A percentile compares a stretch with the other conserved stretches of the same genome.
Evolutionary conservation across 37 sponge, comb jelly and placozoan species (phyloP).

Genomic region (Chondrosia reniformis): DNA sequence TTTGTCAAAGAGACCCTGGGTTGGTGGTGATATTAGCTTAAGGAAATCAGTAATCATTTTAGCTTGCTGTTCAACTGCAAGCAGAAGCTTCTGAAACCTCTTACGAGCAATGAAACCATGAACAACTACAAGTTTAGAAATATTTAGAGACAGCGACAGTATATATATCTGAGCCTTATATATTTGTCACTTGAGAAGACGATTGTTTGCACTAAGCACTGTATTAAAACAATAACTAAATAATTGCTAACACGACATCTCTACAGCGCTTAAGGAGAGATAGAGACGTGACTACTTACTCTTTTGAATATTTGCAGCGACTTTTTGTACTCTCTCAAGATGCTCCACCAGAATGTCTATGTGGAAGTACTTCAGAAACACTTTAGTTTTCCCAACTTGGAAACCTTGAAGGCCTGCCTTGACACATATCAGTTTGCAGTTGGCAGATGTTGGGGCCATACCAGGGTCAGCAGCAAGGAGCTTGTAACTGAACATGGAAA

Average conservation of each 20-base stretch:
- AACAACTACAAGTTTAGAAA: too few relatives aligned
- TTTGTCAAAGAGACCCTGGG: constrained; percentile 1
- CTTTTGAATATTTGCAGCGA: constrained; percentile 45
- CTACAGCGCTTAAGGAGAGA: too few relatives aligned
- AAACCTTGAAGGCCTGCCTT: constrained; percentile 33
- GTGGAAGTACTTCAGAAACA: constrained; percentile 76
- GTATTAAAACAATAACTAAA: too few relatives aligned
- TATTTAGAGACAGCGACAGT: too few relatives aligned
- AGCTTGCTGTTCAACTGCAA: constrained; percentile 40
- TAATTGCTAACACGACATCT: too few relatives aligned
- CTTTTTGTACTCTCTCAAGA: constrained; percentile 57
- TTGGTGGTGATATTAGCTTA: not conserved
- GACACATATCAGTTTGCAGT: constrained; percentile 45
- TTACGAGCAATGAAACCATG: constrained; percentile 61
- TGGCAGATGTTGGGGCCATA: constrained; percentile 21
- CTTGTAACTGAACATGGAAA: constrained; percentile 31
- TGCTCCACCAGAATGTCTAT: constrained; percentile 44
- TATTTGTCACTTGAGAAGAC: too few relatives aligned
- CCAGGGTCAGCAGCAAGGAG: constrained; percentile 26
- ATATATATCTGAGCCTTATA: too few relatives aligned
- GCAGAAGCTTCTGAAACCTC: constrained; percentile 35
- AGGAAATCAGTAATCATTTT: constrained; percentile 37
- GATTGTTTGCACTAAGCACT: too few relatives aligned
- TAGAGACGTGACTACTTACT: constrained; percentile 1
- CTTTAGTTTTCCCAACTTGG: constrained; percentile 68